These are phyloP conservation scores for Brachionus manjavacas DNA, from an alignment of 1,140 invertebrate species.

Conservation along the genomic window DNA sequence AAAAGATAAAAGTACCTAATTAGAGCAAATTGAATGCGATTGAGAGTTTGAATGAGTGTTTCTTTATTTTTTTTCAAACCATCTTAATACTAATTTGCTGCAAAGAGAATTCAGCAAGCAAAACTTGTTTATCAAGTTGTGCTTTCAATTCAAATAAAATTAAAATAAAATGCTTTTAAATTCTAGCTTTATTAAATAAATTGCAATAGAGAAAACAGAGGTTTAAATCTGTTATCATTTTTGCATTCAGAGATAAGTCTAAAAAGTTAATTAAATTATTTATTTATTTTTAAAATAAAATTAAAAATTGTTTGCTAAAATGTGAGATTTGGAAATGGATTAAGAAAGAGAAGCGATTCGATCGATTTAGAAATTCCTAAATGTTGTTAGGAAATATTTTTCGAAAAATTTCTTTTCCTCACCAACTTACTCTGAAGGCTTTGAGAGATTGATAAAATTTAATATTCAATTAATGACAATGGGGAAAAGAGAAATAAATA, in stretches of 20 bases:
- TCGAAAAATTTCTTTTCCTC: not conserved
- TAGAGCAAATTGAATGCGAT: not conserved
- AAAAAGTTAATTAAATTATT: not conserved
- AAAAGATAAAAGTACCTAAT: not conserved
- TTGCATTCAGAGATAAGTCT: slow-evolving; percentile 7
- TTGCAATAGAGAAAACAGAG: slow-evolving; percentile 8
- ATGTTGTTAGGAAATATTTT: no score
- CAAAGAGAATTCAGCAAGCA: not conserved
- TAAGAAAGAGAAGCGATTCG: not conserved
- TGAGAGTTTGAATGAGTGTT: not conserved
- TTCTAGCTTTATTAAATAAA: not conserved
- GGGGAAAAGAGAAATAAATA: not conserved
- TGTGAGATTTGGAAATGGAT: no score
- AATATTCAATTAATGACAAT: not conserved
- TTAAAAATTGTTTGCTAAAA: not conserved
- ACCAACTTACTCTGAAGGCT: not conserved
- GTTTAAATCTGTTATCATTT: slow-evolving; percentile 39
- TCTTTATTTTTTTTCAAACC: not conserved
- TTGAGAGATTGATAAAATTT: not conserved
- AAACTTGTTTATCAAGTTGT: slow-evolving; percentile 25
- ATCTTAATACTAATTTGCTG: not conserved
- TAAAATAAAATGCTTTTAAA: not conserved
- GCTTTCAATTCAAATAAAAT: not conserved
- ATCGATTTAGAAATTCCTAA: not conserved
- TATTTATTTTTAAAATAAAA: not conserved